Percentiles rank a stretch among this genome's conserved stretches.
phyloP scores from a whole-genome alignment of 92 coral and sea anemone genomes.

The Metridium senile region DNA sequence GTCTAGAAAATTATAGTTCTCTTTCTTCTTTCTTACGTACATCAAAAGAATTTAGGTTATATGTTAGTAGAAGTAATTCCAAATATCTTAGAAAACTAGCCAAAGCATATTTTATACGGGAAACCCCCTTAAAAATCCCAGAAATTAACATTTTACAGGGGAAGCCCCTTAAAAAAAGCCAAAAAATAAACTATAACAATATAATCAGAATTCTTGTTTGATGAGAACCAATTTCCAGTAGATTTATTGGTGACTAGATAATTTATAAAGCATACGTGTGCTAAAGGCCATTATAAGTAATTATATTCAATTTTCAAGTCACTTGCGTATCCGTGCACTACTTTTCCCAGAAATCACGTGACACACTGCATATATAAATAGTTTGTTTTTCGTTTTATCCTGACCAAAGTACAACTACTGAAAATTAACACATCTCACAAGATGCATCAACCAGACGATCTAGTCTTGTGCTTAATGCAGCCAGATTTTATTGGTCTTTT shows the following conservation, averaged over 20 bases:
- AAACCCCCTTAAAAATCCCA: neutral
- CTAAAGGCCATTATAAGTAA: no score
- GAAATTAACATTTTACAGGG: neutral
- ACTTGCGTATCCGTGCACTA: neutral
- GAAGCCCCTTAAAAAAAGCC: neutral
- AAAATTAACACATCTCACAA: neutral
- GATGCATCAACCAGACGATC: conserved; percentile 31
- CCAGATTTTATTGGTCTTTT: conserved; percentile 81
- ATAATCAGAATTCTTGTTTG: neutral
- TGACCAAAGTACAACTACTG: neutral
- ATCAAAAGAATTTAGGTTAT: no score
- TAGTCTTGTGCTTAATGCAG: conserved; percentile 81
- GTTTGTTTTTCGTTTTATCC: neutral
- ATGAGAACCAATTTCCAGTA: neutral
- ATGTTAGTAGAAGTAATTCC: no score
- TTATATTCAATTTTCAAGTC: no score
- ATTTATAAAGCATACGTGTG: no score
- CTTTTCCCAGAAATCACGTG: neutral
- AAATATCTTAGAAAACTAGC: no score
- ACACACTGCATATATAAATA: neutral
- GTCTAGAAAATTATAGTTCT: no score
- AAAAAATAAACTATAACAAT: neutral
- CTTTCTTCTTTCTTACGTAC: no score
- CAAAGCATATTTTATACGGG: neutral
- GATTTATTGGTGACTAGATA: no score